A percentile compares a stretch with the other conserved stretches of the same genome.
Conservation (phyloP, 2,113 vertebrate genomes). For the Heterotis niloticus region DNA sequence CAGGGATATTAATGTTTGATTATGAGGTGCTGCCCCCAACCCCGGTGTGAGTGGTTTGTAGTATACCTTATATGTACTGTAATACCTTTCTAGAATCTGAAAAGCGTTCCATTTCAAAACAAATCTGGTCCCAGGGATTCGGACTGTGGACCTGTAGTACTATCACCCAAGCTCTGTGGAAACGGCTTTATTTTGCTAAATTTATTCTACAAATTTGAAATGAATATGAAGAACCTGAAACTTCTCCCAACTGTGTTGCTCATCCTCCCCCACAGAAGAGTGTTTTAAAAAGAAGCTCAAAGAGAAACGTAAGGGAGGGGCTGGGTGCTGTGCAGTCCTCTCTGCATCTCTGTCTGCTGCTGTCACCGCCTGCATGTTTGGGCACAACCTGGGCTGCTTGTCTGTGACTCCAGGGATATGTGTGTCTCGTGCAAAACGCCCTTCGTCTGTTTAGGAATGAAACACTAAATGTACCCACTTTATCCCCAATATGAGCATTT, state of each 20-base stretch:
- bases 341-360: conserved; percentile 47
- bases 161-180: neutral
- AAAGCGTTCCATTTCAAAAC: no score
- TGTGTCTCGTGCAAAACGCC: neutral
- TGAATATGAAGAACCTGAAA: neutral
- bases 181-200: neutral
- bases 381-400: conserved; percentile 55
- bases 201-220: neutral
- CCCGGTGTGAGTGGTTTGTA: no score
- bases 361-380: conserved; percentile 74
- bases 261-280: conserved; percentile 87
- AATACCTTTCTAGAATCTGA: no score
- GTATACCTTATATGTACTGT: no score
- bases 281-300: conserved; percentile 96
- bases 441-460: neutral
- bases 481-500: neutral
- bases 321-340: conserved; percentile 6
- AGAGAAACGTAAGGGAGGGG: conserved; percentile 89
- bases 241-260: conserved; percentile 56
- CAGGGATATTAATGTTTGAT: no score
- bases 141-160: neutral
- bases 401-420: neutral
- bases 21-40: no score
- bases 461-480: neutral
- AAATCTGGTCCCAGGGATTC: no score